Percentiles rank a stretch among this genome's conserved stretches.
phyloP scores from a whole-genome alignment of 2,113 vertebrate species.

The Aegotheles bennettii region DNA sequence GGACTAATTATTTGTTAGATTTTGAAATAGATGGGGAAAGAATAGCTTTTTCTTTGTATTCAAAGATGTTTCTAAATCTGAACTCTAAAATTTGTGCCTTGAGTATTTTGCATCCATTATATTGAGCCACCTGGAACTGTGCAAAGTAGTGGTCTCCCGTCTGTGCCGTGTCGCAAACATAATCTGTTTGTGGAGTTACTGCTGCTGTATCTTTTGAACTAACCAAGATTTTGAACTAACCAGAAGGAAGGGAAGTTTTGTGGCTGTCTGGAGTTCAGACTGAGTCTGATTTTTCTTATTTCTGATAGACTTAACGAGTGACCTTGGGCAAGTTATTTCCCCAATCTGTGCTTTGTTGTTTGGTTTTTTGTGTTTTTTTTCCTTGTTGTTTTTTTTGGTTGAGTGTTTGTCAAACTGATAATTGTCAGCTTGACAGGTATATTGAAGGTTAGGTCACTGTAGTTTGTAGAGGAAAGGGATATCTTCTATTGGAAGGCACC shows the following conservation, averaged over 20 bases:
- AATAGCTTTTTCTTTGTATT: not conserved
- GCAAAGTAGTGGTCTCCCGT: not conserved
- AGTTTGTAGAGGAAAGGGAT: not conserved
- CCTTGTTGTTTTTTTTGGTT: not conserved
- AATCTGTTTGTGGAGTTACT: too few species aligned
- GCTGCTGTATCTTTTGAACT: not conserved
- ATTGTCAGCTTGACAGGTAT: not conserved
- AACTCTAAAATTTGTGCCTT: not conserved
- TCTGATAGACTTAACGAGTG: not conserved
- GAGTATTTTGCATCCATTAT: not conserved
- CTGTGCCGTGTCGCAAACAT: not conserved
- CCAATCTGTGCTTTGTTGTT: not conserved
- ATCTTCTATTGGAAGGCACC: not conserved
- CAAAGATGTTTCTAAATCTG: not conserved
- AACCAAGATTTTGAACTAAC: not conserved
- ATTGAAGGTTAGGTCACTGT: not conserved
- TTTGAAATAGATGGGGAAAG: not conserved
- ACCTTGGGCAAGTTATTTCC: not conserved
- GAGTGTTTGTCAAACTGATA: not conserved
- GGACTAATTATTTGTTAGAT: not conserved
- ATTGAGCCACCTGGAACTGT: not conserved
- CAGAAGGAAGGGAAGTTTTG: not conserved
- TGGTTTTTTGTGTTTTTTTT: not conserved
- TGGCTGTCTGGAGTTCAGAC: not conserved
- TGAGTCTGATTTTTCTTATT: not conserved